These are phyloP conservation scores for Neelides sp. DNA, from an alignment of 1,140 invertebrate species.

Conservation along the genomic window DNA sequence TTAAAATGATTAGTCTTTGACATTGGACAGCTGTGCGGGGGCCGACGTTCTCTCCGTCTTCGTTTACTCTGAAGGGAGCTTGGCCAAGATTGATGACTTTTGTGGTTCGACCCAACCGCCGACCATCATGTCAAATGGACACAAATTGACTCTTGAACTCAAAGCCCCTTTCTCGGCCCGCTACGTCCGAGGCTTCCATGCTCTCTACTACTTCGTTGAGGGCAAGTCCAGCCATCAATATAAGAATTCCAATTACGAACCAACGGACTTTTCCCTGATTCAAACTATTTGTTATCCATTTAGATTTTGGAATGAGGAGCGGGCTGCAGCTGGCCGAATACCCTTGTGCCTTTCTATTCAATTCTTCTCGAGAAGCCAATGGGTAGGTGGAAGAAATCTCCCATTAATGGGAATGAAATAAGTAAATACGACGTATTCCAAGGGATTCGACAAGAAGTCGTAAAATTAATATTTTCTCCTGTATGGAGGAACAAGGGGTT, in stretches of 20 bases:
- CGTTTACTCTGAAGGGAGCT: constrained; percentile 60
- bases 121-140: constrained; percentile 79
- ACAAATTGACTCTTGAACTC: constrained; percentile 67
- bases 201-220: constrained; percentile 72
- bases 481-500: too few relatives aligned
- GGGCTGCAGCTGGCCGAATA: constrained; percentile 56
- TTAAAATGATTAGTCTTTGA: too few relatives aligned
- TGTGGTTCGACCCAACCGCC: constrained; percentile 64
- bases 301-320: constrained; percentile 55
- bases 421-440: too few relatives aligned
- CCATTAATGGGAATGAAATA: constrained; percentile 9
- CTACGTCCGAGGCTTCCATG: constrained; percentile 66
- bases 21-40: constrained; percentile 63
- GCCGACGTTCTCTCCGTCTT: constrained; percentile 63
- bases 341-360: constrained; percentile 69
- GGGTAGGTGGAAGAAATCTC: neutral
- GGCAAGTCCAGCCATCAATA: constrained; percentile 48
- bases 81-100: constrained; percentile 66
- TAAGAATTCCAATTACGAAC: constrained; percentile 2
- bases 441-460: too few relatives aligned
- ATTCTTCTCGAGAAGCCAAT: constrained; percentile 33
- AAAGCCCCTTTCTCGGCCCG: constrained; percentile 55
- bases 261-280: neutral
- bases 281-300: constrained; percentile 24
- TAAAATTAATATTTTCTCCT: too few relatives aligned